Evolutionary conservation across 2,888 invertebrate genomes (phyloP).

Genomic region (Volucella zonaria): DNA sequence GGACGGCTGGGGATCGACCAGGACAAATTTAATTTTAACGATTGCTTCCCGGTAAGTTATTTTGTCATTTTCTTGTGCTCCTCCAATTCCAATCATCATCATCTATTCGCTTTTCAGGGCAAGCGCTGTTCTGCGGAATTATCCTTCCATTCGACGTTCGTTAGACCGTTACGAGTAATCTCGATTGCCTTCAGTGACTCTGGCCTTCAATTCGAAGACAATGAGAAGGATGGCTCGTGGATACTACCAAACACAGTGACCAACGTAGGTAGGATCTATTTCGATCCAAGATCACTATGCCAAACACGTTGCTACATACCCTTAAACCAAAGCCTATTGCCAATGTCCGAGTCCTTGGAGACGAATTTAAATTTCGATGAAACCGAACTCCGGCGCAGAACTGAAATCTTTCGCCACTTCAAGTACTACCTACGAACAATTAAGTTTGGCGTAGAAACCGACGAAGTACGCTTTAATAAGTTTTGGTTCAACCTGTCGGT

Average conservation of each 20-base stretch:
- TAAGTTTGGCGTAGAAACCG: constrained; percentile 80
- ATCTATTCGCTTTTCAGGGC: constrained; percentile 84
- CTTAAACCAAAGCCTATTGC: constrained; percentile 73
- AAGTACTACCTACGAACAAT: constrained; percentile 80
- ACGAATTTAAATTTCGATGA: constrained; percentile 80
- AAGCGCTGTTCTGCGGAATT: constrained; percentile 90
- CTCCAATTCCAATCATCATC: not conserved
- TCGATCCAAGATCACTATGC: constrained; percentile 90
- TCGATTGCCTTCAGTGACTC: constrained; percentile 85
- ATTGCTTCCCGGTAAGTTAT: constrained; percentile 90
- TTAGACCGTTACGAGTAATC: constrained; percentile 89
- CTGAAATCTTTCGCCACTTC: constrained; percentile 80
- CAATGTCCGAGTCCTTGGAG: constrained; percentile 65
- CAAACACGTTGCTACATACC: constrained; percentile 80
- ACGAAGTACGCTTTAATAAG: constrained; percentile 77
- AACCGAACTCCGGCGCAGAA: constrained; percentile 79
- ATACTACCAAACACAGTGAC: constrained; percentile 84
- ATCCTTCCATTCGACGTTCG: constrained; percentile 91
- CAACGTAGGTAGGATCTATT: constrained; percentile 86
- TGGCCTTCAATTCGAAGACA: constrained; percentile 85
- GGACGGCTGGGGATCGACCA: constrained; percentile 88
- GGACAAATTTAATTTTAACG: constrained; percentile 87
- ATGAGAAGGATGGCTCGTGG: constrained; percentile 80
- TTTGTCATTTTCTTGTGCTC: not conserved
- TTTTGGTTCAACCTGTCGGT: constrained; percentile 81